phyloP scores from a whole-genome alignment of 2,113 vertebrate species.

The Prolemur simus region DNA sequence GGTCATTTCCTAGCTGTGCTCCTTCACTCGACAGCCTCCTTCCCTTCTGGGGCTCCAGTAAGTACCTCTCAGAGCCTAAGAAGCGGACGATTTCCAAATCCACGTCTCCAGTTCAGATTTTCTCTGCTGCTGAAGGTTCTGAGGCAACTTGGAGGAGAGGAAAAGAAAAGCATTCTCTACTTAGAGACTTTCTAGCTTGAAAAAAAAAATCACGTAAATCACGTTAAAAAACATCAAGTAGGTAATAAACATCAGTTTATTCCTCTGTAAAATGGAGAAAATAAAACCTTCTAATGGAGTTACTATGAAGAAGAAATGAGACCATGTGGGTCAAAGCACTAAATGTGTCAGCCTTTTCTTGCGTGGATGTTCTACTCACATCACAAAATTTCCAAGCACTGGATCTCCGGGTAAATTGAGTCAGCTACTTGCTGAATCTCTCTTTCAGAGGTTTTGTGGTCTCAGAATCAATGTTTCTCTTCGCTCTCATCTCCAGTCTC shows the following conservation, averaged over 20 bases:
- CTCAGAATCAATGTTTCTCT: background rate
- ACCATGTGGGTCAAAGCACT: background rate
- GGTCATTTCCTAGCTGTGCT: too few species aligned
- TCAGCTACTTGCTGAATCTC: background rate
- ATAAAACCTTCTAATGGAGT: background rate
- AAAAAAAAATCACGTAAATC: background rate
- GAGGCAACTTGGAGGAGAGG: background rate
- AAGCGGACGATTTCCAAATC: background rate
- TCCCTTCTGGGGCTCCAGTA: background rate
- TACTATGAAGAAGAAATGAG: background rate
- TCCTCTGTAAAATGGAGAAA: background rate
- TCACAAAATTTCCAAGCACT: background rate
- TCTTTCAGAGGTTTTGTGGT: background rate
- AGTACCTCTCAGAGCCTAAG: background rate
- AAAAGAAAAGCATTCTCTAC: background rate
- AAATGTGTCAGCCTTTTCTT: background rate
- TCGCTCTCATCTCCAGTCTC: background rate
- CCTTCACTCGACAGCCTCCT: background rate
- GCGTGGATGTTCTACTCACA: background rate
- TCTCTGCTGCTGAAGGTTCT: background rate
- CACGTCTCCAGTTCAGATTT: background rate
- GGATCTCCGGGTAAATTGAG: background rate
- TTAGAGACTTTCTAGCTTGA: background rate
- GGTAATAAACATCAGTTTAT: background rate
- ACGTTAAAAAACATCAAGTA: background rate